Percentiles rank a stretch among this genome's conserved stretches.
Conservation (phyloP, 2,113 vertebrate genomes). For the Corynorhinus townsendii region DNA sequence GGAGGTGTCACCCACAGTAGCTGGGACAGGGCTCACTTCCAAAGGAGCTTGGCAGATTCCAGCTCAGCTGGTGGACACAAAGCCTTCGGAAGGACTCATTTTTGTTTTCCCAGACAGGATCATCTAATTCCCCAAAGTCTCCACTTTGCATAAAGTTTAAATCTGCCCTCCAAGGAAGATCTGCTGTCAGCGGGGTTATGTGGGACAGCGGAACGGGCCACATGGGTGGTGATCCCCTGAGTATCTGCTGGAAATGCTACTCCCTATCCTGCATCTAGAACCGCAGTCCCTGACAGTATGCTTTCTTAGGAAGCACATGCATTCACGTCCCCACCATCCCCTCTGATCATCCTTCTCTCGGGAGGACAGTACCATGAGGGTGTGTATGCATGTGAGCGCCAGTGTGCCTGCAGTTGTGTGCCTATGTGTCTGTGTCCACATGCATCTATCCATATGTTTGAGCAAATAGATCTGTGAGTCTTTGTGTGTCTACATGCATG, state of each 20-base stretch:
- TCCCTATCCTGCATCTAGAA: neutral
- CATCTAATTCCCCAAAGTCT: neutral
- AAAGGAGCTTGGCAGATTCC: neutral
- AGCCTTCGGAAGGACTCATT: neutral
- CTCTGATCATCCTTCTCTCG: neutral
- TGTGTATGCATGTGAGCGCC: neutral
- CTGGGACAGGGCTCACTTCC: neutral
- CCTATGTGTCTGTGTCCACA: no score
- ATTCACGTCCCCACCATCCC: neutral
- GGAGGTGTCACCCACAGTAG: neutral
- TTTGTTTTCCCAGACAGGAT: neutral
- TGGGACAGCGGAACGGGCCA: neutral
- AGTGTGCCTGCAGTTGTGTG: no score
- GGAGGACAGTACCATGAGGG: neutral
- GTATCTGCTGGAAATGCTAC: neutral
- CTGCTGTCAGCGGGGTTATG: neutral
- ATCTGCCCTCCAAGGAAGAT: neutral
- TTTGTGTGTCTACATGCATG: neutral
- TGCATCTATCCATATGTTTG: fast-evolving
- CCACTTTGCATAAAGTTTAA: neutral
- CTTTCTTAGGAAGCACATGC: neutral
- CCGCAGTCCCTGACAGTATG: neutral
- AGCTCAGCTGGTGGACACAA: neutral
- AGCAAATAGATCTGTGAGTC: neutral
- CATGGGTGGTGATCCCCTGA: neutral